Base-by-base conservation (phyloP, 1,140 invertebrate species). In the Rhagoletis pomonella region DNA sequence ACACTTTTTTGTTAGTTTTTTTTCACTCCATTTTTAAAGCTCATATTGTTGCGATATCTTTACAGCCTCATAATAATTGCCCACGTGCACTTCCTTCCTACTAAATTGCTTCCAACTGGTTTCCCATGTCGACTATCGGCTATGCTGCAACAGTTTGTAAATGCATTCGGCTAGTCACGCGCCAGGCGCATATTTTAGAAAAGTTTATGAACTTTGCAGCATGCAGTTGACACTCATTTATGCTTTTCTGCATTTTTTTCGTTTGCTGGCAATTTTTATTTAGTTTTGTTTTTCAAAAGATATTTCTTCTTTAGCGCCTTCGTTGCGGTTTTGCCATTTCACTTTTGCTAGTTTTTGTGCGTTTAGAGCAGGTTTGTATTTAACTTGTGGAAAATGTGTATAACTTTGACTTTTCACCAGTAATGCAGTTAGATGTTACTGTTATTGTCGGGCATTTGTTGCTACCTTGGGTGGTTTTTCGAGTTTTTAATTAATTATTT, bases 31-130 rank as follows among this genome's bases (percentile, higher is more conserved):
- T 17, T 12, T n/a, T n/a, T n/a, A n/a, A n/a, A n/a, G n/a, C n/a
- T n/a, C n/a, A n/a, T 29, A 29, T 55, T 19, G 42, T 81, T 81
- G 29, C 73, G 10, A 55, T 44, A 6, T 55, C 12, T 81, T 58
- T 55, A 81, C 44, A 4, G 50, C 73, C 47, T 55, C 50, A 55
- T 55, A 55, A 55, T 81, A 81, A 55, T 81, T 81, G 47, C 73
- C 73, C 73, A 81, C 73, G 73, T 81, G 73, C 73, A 81, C 73
- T 81, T 81, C 73, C 73, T 81, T 81, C 73, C 73, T 81, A 55
- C 73, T 55, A 81, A 81, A 19, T 81, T 19, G 17, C 73, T 4
- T 7, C n/a, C n/a, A 55, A 55, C 73, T 81, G 4, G 73, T 14
- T 62, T 62, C 7, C 19, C 10, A 47, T 10, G n/a, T n/a, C n/a